Percentiles rank a stretch among this genome's conserved stretches.
Evolutionary conservation across 2,888 invertebrate species (phyloP).

Genomic region (Drosophila prostipennis): DNA sequence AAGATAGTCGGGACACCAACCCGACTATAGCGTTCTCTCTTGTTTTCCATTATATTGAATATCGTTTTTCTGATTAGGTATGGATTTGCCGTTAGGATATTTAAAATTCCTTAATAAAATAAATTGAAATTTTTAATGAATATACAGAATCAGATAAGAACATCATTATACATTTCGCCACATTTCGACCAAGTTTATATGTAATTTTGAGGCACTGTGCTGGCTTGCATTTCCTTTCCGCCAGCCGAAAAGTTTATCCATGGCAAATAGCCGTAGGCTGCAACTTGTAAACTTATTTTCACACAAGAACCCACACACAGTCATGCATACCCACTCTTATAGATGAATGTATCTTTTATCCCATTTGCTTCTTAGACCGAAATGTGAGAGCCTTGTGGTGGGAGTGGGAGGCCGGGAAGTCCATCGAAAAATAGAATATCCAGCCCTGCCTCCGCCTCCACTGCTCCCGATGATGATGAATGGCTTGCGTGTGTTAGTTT

Average conservation of each 20-base stretch:
- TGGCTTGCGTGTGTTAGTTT: slow-evolving; percentile 61
- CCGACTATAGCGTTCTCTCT: no score
- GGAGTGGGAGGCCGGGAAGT: background rate
- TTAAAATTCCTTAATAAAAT: no score
- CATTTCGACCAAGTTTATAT: background rate
- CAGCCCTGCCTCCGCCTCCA: slow-evolving; percentile 27
- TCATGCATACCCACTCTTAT: slow-evolving; percentile 2
- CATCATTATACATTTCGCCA: no score
- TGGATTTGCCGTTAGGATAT: no score
- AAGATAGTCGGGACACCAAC: no score
- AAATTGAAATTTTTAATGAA: no score
- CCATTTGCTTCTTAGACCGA: slow-evolving; percentile 51
- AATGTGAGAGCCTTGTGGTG: slow-evolving; percentile 12
- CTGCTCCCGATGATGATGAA: slow-evolving; percentile 71
- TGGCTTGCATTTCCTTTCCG: slow-evolving; percentile 13
- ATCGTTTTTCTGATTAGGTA: no score
- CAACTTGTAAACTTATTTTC: slow-evolving; percentile 72
- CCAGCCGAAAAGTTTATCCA: slow-evolving; percentile 60
- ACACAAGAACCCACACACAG: slow-evolving; percentile 31
- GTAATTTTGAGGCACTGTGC: slow-evolving; percentile 45
- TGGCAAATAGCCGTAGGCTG: slow-evolving; percentile 72
- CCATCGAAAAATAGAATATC: slow-evolving; percentile 62
- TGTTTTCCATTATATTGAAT: no score
- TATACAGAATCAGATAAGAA: no score
- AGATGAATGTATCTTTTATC: slow-evolving; percentile 60